Evolutionary conservation across 2,888 invertebrate genomes (phyloP), one percentile per base, ranked within the genome.

Genomic region (Hydrotaea diabolus): DNA sequence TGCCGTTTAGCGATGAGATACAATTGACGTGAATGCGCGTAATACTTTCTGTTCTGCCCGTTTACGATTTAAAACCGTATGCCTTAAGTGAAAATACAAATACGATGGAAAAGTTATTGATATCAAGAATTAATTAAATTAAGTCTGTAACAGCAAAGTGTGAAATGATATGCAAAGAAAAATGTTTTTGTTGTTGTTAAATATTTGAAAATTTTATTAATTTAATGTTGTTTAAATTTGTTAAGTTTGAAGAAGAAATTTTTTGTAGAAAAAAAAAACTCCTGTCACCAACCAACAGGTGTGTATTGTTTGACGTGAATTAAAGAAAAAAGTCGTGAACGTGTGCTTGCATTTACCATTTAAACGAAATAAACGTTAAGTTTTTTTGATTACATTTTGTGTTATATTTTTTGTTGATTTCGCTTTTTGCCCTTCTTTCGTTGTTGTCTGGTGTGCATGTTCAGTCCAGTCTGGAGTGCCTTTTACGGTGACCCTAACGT

Each of bases 1-100:
- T 80, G 82, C 79, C 79, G 85, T 82, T 71, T 66, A 49, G 74
- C 36, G 77, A 71, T 82, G 85, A 85, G 77, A 85, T 85, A 82
- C 69, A 19, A 7, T 36, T 4, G 26, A 77, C 73, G 69, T 82
- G 73, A 66, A 77, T 79, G 81, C 69, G 85, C 69, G 78, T 21
- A 19, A 66, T 49, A 53, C 64, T 75, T 49, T 8, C 23, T 66
- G 21, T 64, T 46, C 17, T 43, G 66, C 31, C 31, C 9, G 9
- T 39, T 1, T 2, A 49, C 49, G 49, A n/a, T 4, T 49, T 49
- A 49, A 49, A 49, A 49, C 15, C 15, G n/a, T 5, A n/a, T 8
- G 13, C 9, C 39, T 13, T 39, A 39, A 49, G 49, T n/a, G n/a
- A 49, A 49, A 49, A n/a, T n/a, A n/a, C 49, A 13, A 49, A 13